Base-by-base conservation (phyloP, 1,140 invertebrate genomes). In the Lepidurus arcticus region DNA sequence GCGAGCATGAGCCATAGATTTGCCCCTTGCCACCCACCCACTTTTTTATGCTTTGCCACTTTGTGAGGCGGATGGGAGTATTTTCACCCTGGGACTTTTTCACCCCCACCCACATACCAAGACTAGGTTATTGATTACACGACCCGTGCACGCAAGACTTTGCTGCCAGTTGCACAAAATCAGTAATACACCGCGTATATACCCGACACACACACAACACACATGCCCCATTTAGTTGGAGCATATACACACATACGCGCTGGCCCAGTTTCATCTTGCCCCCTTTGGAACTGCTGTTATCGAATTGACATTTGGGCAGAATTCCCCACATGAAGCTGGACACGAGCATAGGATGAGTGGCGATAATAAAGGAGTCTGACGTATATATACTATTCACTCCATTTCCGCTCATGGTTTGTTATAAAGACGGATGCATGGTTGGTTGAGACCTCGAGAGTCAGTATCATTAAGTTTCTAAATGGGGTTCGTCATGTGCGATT, bases 91-190 rank as follows among this genome's bases (percentile, higher is more conserved):
- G 21, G 53, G 6, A 13, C 53, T 65, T 65, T 65, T 65, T 65
- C 53, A n/a, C 21, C 6, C 45, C 16, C 53, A 65, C 53, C 53
- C 53, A 65, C 53, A 65, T 65, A 65, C 53, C 53, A 65, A 21
- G 53, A 65, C 53, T 65, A 13, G 6, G 53, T 65, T 65, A 65
- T 65, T 65, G 53, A 65, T 65, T 65, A 21, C 53, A 65, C 13
- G 53, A 65, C 53, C 53, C 13, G 53, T 65, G 53, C 53, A 65
- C 53, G 53, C 53, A 16, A 5, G 45, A 11, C 45, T 47, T 16
- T n/a, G 53, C 53, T 65, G 53, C 53, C 53, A 65, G 53, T 65
- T 65, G 16, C 53, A 65, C 53, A 65, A 65, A 65, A 65, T 65
- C 53, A 65, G 53, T 65, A 65, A 65, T 21, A 65, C 34, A 34